Conservation (phyloP, 2,888 invertebrate species). For the Strigamia maritima region DNA sequence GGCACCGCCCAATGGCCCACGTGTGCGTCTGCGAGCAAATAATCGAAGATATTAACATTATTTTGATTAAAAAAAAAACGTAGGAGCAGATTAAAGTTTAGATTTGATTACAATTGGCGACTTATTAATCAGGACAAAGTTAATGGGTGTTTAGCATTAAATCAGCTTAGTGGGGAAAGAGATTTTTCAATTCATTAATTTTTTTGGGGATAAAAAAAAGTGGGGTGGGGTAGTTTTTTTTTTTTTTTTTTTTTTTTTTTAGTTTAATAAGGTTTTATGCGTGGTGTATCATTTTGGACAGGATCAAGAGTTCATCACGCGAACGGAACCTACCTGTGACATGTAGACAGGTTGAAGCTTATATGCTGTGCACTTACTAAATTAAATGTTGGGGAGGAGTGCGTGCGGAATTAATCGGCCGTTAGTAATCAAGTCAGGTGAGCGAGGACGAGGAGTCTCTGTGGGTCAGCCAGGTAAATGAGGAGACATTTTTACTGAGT, state of each 20-base stretch:
- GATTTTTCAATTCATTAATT: constrained; percentile 1
- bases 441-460: background rate
- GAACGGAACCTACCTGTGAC: constrained; percentile 1
- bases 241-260: background rate
- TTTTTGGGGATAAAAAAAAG: background rate
- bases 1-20: background rate
- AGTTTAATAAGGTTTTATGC: constrained; percentile 1
- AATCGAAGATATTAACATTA: too few relatives aligned
- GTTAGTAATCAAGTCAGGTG: constrained; percentile 8
- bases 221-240: background rate
- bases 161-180: background rate
- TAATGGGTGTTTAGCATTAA: constrained; percentile 6
- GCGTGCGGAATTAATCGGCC: constrained; percentile 20
- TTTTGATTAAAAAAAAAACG: background rate
- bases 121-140: background rate
- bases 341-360: constrained; percentile 17
- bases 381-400: constrained; percentile 12
- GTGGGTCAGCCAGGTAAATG: constrained; percentile 7
- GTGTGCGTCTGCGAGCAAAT: background rate
- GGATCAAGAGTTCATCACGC: constrained; percentile 2
- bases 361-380: constrained; percentile 6
- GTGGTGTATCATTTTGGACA: constrained; percentile 23
- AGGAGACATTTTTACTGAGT: background rate
- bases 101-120: background rate
- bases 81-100: background rate